phyloP scores from a whole-genome alignment of 2,888 invertebrate genomes.

The Hirtodrosophila trivittata region DNA sequence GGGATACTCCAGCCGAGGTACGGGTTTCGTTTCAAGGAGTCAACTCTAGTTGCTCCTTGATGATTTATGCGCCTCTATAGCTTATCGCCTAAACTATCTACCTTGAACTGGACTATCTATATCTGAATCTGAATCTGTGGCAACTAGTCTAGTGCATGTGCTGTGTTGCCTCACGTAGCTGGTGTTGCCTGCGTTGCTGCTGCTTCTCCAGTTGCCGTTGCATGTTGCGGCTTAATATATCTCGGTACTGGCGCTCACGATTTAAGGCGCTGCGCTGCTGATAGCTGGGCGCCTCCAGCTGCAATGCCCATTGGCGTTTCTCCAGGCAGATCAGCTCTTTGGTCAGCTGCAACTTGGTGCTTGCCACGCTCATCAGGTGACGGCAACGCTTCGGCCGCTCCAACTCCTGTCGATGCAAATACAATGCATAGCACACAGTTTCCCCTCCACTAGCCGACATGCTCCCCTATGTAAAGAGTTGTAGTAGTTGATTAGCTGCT shows the following conservation, averaged over 20 bases:
- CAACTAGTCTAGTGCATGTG: conserved; percentile 5
- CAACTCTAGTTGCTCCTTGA: conserved; percentile 13
- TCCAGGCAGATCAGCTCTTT: conserved; percentile 61
- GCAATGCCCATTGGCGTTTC: conserved; percentile 47
- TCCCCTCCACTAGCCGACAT: neutral
- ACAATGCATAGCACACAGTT: conserved; percentile 59
- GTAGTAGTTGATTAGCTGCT: too few relatives aligned
- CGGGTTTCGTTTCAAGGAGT: conserved; percentile 3
- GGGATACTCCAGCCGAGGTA: too few relatives aligned
- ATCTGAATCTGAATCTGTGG: neutral
- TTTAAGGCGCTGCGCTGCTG: conserved; percentile 47
- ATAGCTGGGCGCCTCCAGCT: conserved; percentile 33
- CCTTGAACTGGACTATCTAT: neutral
- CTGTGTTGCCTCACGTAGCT: conserved; percentile 21
- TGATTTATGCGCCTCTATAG: conserved; percentile 58
- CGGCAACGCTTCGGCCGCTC: conserved; percentile 47
- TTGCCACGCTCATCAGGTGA: conserved; percentile 54
- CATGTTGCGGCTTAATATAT: conserved; percentile 51
- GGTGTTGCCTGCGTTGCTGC: conserved; percentile 21
- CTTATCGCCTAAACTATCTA: conserved; percentile 30
- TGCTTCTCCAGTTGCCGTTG: conserved; percentile 44
- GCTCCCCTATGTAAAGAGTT: too few relatives aligned
- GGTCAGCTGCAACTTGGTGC: conserved; percentile 69
- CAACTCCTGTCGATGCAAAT: conserved; percentile 62
- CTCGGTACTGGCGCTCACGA: conserved; percentile 60